These are phyloP conservation scores for Microcebus lehilahytsara DNA, from an alignment of 2,113 vertebrate species.

Conservation along the genomic window DNA sequence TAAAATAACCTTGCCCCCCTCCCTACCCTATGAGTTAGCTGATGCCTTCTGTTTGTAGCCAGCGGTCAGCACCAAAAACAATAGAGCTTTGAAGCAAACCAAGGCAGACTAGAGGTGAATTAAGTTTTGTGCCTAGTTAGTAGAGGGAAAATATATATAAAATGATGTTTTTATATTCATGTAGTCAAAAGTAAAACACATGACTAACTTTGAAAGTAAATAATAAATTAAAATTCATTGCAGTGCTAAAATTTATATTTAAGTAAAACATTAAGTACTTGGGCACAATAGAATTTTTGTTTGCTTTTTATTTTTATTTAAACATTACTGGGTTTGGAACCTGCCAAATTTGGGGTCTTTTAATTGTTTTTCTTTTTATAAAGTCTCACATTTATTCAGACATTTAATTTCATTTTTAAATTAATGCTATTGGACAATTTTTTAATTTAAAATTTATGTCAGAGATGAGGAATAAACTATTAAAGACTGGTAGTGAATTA, in stretches of 20 bases:
- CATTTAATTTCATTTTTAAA: slow-evolving; percentile 24
- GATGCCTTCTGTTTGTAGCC: slow-evolving; percentile 25
- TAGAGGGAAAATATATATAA: not conserved
- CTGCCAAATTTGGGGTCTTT: not conserved
- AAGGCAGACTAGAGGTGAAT: not conserved
- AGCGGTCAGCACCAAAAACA: slow-evolving; percentile 6
- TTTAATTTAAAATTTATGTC: slow-evolving; percentile 5
- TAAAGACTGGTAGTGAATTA: slow-evolving; percentile 34
- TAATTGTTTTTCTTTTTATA: slow-evolving; percentile 34
- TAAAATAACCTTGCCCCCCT: slow-evolving; percentile 5
- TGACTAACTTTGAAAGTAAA: not conserved
- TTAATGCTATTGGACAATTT: not conserved
- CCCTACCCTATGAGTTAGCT: not conserved
- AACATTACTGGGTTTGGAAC: not conserved
- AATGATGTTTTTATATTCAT: not conserved
- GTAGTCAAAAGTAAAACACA: not conserved
- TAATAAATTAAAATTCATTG: not conserved
- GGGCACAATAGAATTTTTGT: not conserved
- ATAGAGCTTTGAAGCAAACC: slow-evolving; percentile 10
- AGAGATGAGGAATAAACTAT: not conserved
- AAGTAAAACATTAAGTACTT: not conserved
- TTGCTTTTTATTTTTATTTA: not conserved
- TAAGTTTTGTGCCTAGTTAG: not conserved
- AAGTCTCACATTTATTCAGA: slow-evolving; percentile 75
- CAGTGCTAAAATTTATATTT: not conserved